Base-by-base conservation (phyloP, 92 coral and sea anemone genomes). In the Phenganax stokvisi region DNA sequence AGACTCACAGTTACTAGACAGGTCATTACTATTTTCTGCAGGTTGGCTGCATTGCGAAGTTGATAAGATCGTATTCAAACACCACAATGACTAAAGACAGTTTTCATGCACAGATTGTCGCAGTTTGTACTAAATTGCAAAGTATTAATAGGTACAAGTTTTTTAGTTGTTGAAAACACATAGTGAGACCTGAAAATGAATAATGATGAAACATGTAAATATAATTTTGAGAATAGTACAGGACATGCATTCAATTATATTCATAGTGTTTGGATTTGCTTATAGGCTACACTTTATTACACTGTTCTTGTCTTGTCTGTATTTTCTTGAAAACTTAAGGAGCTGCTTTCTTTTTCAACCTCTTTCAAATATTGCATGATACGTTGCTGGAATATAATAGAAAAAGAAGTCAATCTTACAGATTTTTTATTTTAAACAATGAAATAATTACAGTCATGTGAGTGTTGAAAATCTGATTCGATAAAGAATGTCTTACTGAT, bases 401-500 rank as follows among this genome's bases (percentile, higher is more conserved):
- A 44, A 4, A 20, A 20, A 20, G 25, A 20, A 20, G 25, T 20
- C 25, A 20, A 20, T 20, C 25, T 20, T 20, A 20, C 25, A 20
- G 25, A 20, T 20, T 20, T 20, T 20, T 20, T 20, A 20, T 20
- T 20, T 20, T 20, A 20, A 31, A 29, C 27, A 47, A 81, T 66
- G 15, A 11, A 30, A 29, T 17, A 2, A 9, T 7, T 54, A 37
- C 17, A 13, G 20, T 59, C 3, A 30, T 31, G 10, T 70, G 25
- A 59, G 15, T 59, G 2, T 25, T 25, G 1, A 69, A 6, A 30
- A 69, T 69, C 52, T 9, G 55, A 3, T 51, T 8, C 3, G 15
- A 6, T 51, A 69, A 51, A 69, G 47, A 69, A n/a, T 12, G 44
- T 57, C 97, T 87, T 88, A 93, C 98, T 56, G 94, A 96, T 69